Conservation (phyloP, 1,140 invertebrate genomes). For the Epicauta chinensis region DNA sequence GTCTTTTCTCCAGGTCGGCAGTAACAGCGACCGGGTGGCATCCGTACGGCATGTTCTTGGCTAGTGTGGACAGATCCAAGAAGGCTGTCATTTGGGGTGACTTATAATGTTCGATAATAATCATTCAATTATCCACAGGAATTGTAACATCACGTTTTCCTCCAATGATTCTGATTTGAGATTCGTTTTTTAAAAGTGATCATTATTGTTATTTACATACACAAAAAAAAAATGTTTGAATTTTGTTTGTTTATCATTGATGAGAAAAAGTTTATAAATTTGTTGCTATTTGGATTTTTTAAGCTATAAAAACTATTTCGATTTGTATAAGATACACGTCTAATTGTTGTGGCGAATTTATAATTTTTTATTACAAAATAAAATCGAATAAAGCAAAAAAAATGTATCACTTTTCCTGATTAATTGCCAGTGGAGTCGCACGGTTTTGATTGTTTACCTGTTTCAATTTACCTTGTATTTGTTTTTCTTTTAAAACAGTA, state of each 20-base stretch:
- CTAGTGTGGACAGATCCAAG: conserved; percentile 83
- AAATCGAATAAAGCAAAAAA: too few species aligned
- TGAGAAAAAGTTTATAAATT: background rate
- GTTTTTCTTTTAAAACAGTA: too few species aligned
- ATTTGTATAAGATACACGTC: too few species aligned
- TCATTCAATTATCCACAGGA: background rate
- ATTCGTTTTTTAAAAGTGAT: background rate
- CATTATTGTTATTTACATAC: background rate
- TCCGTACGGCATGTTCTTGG: conserved; percentile 72
- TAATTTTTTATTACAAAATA: too few species aligned
- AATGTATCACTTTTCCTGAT: too few species aligned
- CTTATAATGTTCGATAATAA: conserved; percentile 15
- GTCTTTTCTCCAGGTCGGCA: conserved; percentile 59
- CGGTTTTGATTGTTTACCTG: too few species aligned
- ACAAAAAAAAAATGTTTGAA: too few species aligned
- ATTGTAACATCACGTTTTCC: background rate
- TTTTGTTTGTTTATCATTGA: background rate
- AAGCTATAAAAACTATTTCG: too few species aligned
- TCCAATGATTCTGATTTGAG: background rate
- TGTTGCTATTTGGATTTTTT: too few species aligned
- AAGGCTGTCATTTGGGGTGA: conserved; percentile 79
- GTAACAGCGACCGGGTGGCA: conserved; percentile 91
- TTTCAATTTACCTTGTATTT: too few species aligned
- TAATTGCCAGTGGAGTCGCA: too few species aligned
- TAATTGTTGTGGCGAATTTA: too few species aligned